Evolutionary conservation across 1,140 invertebrate species (phyloP).

Genomic region (Megalonaias nervosa): DNA sequence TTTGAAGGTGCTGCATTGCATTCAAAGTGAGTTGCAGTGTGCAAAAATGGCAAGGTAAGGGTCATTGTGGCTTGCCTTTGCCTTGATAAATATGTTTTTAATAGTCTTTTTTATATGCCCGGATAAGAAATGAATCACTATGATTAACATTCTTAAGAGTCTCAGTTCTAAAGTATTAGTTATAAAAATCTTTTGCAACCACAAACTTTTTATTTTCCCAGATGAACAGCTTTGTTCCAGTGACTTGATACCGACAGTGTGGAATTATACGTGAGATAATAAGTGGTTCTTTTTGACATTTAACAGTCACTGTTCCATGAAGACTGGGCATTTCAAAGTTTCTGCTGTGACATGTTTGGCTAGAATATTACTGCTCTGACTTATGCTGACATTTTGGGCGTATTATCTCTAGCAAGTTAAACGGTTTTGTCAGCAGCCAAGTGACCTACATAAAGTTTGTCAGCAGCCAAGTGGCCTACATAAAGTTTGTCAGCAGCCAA

Average conservation of each 20-base stretch:
- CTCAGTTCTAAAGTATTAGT: slow-evolving; percentile 39
- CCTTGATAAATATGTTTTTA: too few relatives aligned
- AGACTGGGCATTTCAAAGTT: slow-evolving; percentile 31
- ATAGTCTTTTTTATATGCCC: slow-evolving; percentile 26
- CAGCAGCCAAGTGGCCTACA: slow-evolving; percentile 37
- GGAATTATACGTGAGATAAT: slow-evolving; percentile 30
- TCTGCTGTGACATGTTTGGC: not conserved
- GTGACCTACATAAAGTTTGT: slow-evolving; percentile 46
- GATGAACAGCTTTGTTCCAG: slow-evolving; percentile 40
- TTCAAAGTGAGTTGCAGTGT: too few relatives aligned
- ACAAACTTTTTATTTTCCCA: slow-evolving; percentile 35
- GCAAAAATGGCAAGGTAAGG: too few relatives aligned
- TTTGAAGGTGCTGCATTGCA: too few relatives aligned
- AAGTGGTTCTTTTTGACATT: slow-evolving; percentile 36
- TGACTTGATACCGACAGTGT: slow-evolving; percentile 40
- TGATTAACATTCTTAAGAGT: slow-evolving; percentile 15
- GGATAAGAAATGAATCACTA: slow-evolving; percentile 21
- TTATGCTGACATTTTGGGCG: slow-evolving; percentile 35
- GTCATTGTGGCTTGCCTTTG: too few relatives aligned
- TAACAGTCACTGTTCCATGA: slow-evolving; percentile 11
- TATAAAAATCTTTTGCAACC: slow-evolving; percentile 41
- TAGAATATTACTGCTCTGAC: slow-evolving; percentile 24
- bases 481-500: slow-evolving; percentile 37
- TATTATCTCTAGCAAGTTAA: slow-evolving; percentile 24
- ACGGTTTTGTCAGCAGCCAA: slow-evolving; percentile 39